A percentile compares a stretch with the other conserved stretches of the same genome.
phyloP scores from a whole-genome alignment of 2,888 invertebrate species.

The Eristalis pertinax region DNA sequence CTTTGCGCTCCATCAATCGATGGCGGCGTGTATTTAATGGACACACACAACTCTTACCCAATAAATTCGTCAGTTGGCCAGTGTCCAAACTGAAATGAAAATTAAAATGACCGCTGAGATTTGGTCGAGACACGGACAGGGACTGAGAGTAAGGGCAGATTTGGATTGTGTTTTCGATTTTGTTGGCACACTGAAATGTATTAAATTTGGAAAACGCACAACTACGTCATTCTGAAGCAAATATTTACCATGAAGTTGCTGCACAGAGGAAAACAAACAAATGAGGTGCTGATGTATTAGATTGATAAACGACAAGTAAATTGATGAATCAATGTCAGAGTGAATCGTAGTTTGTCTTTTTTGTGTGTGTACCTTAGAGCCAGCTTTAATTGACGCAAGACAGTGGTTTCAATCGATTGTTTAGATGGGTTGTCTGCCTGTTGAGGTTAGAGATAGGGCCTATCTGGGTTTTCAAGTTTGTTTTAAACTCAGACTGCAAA shows the following conservation, averaged over 20 bases:
- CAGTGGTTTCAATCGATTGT: no score
- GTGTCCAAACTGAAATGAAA: slow-evolving; percentile 59
- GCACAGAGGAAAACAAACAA: neutral
- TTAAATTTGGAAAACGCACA: neutral
- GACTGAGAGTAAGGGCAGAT: slow-evolving; percentile 39
- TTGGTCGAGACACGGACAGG: slow-evolving; percentile 25
- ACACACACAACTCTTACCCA: neutral
- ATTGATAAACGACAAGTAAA: neutral
- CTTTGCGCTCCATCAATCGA: slow-evolving; percentile 35
- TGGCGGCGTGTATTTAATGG: slow-evolving; percentile 1
- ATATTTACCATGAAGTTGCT: neutral
- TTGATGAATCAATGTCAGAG: neutral
- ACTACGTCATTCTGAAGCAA: neutral
- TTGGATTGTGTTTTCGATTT: slow-evolving; percentile 15
- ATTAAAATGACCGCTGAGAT: slow-evolving; percentile 52
- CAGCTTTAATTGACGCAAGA: neutral
- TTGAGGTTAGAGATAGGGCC: no score
- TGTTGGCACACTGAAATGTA: neutral
- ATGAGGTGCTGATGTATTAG: neutral
- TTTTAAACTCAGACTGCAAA: no score
- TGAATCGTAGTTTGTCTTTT: neutral
- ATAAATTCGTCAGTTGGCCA: slow-evolving; percentile 31
- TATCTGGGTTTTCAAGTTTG: no score
- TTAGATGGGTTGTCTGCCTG: no score
- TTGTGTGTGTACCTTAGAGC: neutral